Base-by-base conservation (phyloP, 2,113 vertebrate species). In the Plecotus auritus region DNA sequence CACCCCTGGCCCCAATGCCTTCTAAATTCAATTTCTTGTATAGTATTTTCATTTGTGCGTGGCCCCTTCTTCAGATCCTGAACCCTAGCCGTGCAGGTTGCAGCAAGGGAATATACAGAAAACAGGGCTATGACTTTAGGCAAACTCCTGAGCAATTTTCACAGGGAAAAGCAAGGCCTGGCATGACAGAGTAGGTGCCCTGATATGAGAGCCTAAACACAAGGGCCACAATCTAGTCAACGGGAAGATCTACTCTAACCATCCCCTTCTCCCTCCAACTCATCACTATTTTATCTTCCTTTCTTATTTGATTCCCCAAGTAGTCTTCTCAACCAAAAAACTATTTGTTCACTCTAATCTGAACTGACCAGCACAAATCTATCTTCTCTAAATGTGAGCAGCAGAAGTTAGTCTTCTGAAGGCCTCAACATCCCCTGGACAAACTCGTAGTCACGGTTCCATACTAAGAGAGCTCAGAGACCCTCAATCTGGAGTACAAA, bases 101-200 rank as follows among this genome's bases (percentile, higher is more conserved):
- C 1, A 0, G 54, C 54, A 56, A 56, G 2, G 11, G 5, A 80
- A 72, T 69, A 82, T 16, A 86, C 3, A 87, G 30, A 95, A 88
- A 95, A 74, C 40, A 83, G 0, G 2, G 40, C 61, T 37, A 69
- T 14, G 4, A 69, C 56, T 54, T 85, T 32, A 73, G 47, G n/a
- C 82, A 90, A 93, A 91, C 40, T 93, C 26, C 35, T 54, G 30
- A 30, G 13, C 49, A 91, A 90, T 80, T 76, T 93, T 91, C 45
- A 81, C 35, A 96, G 30, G 47, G n/a, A 85, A 91, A 89, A 49
- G 30, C 59, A 86, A 77, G 49, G n/a, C n/a, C 59, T 70, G 40
- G 17, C 47, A 49, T 49, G 73, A 70, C 56, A 85, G 18, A 18
- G 28, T 23, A 32, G 23, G 22, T 30, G 12, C 18, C 64, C 78